phyloP scores from a whole-genome alignment of 2,888 invertebrate genomes.

The Deilephila elpenor region DNA sequence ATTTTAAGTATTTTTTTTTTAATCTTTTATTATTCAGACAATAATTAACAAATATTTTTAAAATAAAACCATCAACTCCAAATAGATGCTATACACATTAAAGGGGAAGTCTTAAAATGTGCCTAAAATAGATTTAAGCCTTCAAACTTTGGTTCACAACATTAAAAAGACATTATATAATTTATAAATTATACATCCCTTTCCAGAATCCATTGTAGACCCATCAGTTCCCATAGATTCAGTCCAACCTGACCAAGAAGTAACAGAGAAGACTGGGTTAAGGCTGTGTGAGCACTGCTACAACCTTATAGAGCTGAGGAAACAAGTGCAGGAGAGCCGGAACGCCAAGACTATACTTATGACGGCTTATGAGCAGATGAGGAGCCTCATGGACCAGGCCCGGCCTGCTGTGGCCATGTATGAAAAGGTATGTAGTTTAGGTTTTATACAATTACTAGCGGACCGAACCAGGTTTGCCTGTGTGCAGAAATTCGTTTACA shows the following conservation, averaged over 20 bases:
- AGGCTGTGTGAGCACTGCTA: constrained; percentile 91
- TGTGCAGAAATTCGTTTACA: no score
- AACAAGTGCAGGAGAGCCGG: constrained; percentile 91
- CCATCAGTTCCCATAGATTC: constrained; percentile 68
- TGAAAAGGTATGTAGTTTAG: constrained; percentile 78
- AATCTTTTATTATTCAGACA: neutral
- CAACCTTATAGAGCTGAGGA: constrained; percentile 91
- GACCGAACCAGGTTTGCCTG: no score
- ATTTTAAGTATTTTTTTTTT: neutral
- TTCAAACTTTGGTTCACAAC: no score
- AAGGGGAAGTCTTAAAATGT: no score
- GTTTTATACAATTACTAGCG: neutral
- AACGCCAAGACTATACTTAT: constrained; percentile 91
- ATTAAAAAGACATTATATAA: neutral
- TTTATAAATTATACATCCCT: constrained; percentile 15
- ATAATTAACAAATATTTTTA: constrained; percentile 47
- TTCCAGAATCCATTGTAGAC: constrained; percentile 77
- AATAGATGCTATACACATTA: no score
- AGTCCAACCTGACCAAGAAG: constrained; percentile 61
- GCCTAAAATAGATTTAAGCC: no score
- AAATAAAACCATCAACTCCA: constrained; percentile 57
- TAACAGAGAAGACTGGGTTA: constrained; percentile 85
- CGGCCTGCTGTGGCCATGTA: constrained; percentile 87
- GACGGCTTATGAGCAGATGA: constrained; percentile 93
- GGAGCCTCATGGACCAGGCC: constrained; percentile 90